A percentile compares a stretch with the other conserved stretches of the same genome.
These are phyloP conservation scores for Leptocoma aspasia DNA, from an alignment of 2,113 vertebrate genomes.

Conservation along the genomic window DNA sequence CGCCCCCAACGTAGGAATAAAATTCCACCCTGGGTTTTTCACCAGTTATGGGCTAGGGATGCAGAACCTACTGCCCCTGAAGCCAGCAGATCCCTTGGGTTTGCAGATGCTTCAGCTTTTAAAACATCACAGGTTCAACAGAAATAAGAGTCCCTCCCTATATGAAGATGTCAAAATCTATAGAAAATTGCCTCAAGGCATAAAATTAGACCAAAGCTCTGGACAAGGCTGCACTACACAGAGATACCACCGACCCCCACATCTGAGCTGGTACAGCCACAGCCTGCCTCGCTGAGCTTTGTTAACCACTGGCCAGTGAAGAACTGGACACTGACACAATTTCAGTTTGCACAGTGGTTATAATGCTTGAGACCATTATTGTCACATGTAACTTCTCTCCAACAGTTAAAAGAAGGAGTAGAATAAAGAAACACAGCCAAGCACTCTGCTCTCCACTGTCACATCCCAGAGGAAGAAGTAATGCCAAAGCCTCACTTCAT, in stretches of 20 bases:
- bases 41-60: not conserved
- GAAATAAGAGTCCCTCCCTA: not conserved
- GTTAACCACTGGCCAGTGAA: not conserved
- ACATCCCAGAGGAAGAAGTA: not conserved
- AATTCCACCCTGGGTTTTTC: not conserved
- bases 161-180: not conserved
- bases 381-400: not conserved
- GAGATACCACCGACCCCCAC: not conserved
- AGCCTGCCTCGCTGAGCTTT: rapidly evolving
- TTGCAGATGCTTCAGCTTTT: not conserved
- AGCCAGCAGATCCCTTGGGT: not conserved
- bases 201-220: not conserved
- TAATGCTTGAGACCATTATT: not conserved
- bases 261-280: not conserved
- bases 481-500: not conserved
- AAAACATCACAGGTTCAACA: not conserved
- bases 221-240: not conserved
- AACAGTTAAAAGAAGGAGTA: not conserved
- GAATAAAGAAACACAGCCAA: not conserved
- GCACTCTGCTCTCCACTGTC: not conserved
- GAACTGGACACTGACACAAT: not conserved
- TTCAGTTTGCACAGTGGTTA: not conserved
- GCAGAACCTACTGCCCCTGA: not conserved
- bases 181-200: not conserved
- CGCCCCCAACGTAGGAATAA: rapidly evolving